A percentile compares a stretch with the other conserved stretches of the same genome.
Conservation (phyloP, 2,888 invertebrate species). For the Penaeus monodon region DNA sequence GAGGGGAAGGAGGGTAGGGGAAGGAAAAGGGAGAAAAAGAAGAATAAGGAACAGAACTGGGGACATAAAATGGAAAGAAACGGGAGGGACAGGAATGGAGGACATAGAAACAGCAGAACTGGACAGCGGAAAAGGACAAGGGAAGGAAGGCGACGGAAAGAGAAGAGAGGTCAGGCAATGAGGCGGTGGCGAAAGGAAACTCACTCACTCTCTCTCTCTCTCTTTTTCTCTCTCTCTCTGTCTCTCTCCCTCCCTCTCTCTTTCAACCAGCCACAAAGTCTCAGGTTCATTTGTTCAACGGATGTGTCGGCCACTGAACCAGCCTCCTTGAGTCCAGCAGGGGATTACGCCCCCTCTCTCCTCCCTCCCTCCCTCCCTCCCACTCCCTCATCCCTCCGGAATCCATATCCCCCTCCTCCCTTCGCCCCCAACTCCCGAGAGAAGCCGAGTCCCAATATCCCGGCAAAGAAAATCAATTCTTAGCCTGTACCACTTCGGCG, state of each 20-base stretch:
- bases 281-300: not conserved
- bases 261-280: conserved; percentile 4
- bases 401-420: not conserved
- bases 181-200: not conserved
- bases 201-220: not conserved
- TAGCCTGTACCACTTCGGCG: no score
- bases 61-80: no score
- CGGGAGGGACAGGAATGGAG: no score
- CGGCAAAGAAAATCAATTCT: no score
- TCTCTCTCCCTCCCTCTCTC: conserved; percentile 17
- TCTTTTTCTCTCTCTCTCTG: conserved; percentile 13
- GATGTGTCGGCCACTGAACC: not conserved
- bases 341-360: not conserved
- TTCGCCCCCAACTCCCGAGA: not conserved
- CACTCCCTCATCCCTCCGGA: not conserved
- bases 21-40: no score
- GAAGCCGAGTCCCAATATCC: no score
- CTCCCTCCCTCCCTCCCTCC: not conserved
- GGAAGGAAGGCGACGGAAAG: no score
- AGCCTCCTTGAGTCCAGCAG: not conserved
- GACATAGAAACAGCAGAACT: no score
- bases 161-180: not conserved
- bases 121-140: no score
- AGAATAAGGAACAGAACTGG: no score
- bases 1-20: no score